Conservation (phyloP, 2,113 vertebrate species). For the Abramis brama region DNA sequence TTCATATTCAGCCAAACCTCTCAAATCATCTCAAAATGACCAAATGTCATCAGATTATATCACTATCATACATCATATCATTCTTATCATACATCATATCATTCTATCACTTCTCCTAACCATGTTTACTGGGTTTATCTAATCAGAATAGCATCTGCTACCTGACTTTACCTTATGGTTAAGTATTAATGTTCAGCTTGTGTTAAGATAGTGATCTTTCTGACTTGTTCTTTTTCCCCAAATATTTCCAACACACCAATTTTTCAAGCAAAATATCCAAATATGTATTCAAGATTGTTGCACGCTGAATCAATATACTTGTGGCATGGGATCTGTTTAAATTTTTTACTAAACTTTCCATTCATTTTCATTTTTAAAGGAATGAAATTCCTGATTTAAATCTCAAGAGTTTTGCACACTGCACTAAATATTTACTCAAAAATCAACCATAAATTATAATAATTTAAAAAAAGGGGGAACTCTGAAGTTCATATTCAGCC, state of each 20-base stretch:
- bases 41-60: neutral
- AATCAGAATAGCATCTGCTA: too few species aligned
- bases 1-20: neutral
- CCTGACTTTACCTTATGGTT: neutral
- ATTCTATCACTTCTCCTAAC: neutral
- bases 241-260: slow-evolving; percentile 49
- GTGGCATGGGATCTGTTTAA: too few species aligned
- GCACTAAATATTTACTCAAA: neutral
- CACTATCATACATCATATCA: too few species aligned
- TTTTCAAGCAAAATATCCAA: slow-evolving; percentile 25
- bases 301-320: neutral
- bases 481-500: neutral
- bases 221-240: slow-evolving; percentile 58
- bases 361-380: neutral
- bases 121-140: neutral
- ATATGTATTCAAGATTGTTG: neutral
- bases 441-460: neutral
- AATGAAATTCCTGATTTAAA: too few species aligned
- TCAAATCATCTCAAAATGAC: neutral
- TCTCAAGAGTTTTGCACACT: neutral
- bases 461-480: neutral
- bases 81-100: too few species aligned
- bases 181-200: neutral
- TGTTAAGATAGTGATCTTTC: slow-evolving; percentile 2
- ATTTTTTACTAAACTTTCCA: too few species aligned